Evolutionary conservation across 2,888 invertebrate species (phyloP).

Genomic region (Trissoscelio sp.): DNA sequence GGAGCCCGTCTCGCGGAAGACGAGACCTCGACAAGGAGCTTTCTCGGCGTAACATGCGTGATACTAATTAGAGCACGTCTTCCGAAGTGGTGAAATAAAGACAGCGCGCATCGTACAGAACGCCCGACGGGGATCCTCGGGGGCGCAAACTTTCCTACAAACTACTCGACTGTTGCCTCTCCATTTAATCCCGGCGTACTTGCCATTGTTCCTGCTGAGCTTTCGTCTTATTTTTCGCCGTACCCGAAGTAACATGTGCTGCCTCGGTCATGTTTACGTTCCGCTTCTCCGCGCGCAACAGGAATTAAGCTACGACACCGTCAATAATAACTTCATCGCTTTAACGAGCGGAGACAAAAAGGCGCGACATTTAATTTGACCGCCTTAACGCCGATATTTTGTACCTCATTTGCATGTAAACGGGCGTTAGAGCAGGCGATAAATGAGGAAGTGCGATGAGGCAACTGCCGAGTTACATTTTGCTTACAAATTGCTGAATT

Average conservation of each 20-base stretch:
- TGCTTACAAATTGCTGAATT: constrained; percentile 78
- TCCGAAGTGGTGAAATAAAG: constrained; percentile 67
- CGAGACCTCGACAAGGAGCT: constrained; percentile 72
- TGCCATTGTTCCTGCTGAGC: constrained; percentile 40
- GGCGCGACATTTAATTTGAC: constrained; percentile 64
- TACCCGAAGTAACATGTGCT: constrained; percentile 31
- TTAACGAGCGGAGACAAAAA: constrained; percentile 64
- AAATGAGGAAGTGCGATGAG: constrained; percentile 72
- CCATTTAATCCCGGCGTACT: constrained; percentile 44
- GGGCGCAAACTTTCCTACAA: constrained; percentile 51
- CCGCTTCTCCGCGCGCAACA: constrained; percentile 8
- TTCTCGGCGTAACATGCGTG: constrained; percentile 79
- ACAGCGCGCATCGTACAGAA: constrained; percentile 47
- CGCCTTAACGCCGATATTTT: constrained; percentile 60
- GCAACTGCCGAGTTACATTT: constrained; percentile 71
- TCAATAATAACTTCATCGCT: constrained; percentile 60
- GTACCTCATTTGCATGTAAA: constrained; percentile 68
- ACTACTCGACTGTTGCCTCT: constrained; percentile 11
- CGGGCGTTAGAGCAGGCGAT: constrained; percentile 59
- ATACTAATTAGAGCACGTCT: constrained; percentile 82
- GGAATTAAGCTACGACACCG: constrained; percentile 34
- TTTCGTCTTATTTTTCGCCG: constrained; percentile 42
- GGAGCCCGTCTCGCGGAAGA: constrained; percentile 67
- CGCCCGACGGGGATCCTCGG: constrained; percentile 60
- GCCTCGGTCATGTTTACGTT: constrained; percentile 33